Evolutionary conservation across 1,140 invertebrate species (phyloP), one percentile per base, ranked within the genome.

Genomic region (Orussus abietinus): DNA sequence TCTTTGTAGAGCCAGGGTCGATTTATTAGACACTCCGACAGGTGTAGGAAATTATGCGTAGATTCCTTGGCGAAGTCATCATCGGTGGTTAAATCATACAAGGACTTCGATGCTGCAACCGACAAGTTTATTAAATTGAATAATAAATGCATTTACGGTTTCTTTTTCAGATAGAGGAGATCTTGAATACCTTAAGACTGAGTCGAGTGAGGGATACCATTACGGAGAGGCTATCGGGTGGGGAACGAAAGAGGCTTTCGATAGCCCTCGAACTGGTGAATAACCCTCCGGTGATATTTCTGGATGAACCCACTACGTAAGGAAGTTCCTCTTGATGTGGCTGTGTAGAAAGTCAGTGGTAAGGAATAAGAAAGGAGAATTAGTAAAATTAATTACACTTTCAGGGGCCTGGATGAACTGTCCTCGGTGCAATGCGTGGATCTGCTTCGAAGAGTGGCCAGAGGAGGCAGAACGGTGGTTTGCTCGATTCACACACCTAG

Each of bases 401-500:
- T 55, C 53, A 88, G 85, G 0, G 88, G 88, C 1, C 60, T 90
- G 18, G 88, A 90, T 53, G 86, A 89, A 61, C 59, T 87, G 17
- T 82, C 86, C 0, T 86, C 85, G 32, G 75, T 80, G 0, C 86
- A 88, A 18, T 89, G 86, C 45, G 76, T 89, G 13, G 77, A 81
- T 1, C 71, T 90, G 13, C 66, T 92, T 3, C 86, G 88, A 63
- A 77, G 79, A 17, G 74, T 96, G 22, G 90, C 92, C 0, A 62
- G 80, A 26, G 86, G 82, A 2, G 90, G 91, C 1, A 75, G 90
- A 21, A 93, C 91, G 0, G 84, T 96, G 0, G 80, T 96, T 11
- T 95, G 91, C 61, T 93, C 91, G 0, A 82, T 96, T 14, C 93
- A 96, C 62, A 93, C 92, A 12, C 93, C 93, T 0, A 92, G 88